A percentile compares a stretch with the other conserved stretches of the same genome.
phyloP scores from a whole-genome alignment of 2,888 invertebrate genomes.

The Trissoscelio sp. region DNA sequence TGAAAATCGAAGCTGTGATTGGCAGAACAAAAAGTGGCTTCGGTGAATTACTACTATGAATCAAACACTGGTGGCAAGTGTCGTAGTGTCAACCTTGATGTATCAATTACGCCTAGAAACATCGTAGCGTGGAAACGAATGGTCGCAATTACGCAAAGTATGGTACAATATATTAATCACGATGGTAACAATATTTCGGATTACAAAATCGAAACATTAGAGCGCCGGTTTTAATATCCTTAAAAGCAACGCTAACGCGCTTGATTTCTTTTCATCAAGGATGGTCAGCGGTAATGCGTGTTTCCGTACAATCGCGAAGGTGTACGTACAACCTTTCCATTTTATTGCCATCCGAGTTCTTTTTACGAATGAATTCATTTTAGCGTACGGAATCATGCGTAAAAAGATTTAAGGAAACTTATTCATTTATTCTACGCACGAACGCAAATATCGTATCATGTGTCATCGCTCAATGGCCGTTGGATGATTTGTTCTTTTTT shows the following conservation, averaged over 20 bases:
- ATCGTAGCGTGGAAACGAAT: conserved; percentile 32
- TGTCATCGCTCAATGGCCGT: neutral
- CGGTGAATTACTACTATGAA: conserved; percentile 46
- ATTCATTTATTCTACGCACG: conserved; percentile 14
- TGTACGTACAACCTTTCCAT: neutral
- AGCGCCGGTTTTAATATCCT: conserved; percentile 13
- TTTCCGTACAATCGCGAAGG: neutral
- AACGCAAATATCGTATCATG: neutral
- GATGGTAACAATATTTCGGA: conserved; percentile 10
- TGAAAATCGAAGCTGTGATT: too few relatives aligned
- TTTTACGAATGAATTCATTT: neutral
- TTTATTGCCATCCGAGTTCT: neutral
- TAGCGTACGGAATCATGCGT: conserved; percentile 2
- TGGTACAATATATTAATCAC: conserved; percentile 33
- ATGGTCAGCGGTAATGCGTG: neutral
- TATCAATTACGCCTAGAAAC: conserved; percentile 41
- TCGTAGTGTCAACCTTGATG: conserved; percentile 45
- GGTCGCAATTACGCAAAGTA: conserved; percentile 32
- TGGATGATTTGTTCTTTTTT: neutral
- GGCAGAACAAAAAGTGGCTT: conserved; percentile 38
- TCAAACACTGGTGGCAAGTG: conserved; percentile 39
- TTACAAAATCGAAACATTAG: neutral
- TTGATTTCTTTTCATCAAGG: conserved; percentile 6
- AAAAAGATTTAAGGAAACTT: neutral
- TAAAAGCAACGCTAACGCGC: neutral